Conservation (phyloP, 2,113 vertebrate species). For the Psettodes erumei region DNA sequence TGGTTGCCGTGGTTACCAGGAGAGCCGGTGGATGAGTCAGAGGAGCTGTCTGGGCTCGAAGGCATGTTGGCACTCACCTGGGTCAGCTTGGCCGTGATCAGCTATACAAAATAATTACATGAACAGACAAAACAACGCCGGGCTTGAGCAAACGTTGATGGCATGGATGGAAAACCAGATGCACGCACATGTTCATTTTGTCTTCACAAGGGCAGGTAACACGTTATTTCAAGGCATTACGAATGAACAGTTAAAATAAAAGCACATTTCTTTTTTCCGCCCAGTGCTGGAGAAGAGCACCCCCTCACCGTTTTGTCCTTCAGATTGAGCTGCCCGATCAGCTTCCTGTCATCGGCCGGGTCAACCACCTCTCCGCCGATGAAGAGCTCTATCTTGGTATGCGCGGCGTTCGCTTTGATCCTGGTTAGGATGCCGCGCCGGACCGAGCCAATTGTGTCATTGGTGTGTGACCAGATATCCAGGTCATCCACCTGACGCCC, state of each 20-base stretch:
- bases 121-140: background rate
- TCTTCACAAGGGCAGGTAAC: background rate
- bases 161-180: background rate
- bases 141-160: background rate
- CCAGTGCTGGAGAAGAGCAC: background rate
- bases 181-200: background rate
- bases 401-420: slow-evolving; percentile 97
- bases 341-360: slow-evolving; percentile 96
- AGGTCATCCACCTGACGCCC: slow-evolving; percentile 97
- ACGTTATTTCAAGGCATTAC: background rate
- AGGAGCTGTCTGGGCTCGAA: slow-evolving; percentile 98
- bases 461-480: slow-evolving; percentile 99
- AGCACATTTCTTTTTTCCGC: background rate
- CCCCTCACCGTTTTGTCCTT: slow-evolving; percentile 96
- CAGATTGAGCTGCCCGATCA: slow-evolving; percentile 97
- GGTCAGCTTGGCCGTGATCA: slow-evolving; percentile 99
- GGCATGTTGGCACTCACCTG: slow-evolving; percentile 99
- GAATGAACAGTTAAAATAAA: background rate
- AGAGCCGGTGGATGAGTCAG: slow-evolving; percentile 98
- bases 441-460: slow-evolving; percentile 98
- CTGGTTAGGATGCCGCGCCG: slow-evolving; percentile 95
- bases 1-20: slow-evolving; percentile 99
- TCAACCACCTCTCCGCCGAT: slow-evolving; percentile 98
- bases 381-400: slow-evolving; percentile 98
- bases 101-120: slow-evolving; percentile 83